phyloP scores from a whole-genome alignment of 2,888 invertebrate genomes.

The Chloroclystis v-ata region DNA sequence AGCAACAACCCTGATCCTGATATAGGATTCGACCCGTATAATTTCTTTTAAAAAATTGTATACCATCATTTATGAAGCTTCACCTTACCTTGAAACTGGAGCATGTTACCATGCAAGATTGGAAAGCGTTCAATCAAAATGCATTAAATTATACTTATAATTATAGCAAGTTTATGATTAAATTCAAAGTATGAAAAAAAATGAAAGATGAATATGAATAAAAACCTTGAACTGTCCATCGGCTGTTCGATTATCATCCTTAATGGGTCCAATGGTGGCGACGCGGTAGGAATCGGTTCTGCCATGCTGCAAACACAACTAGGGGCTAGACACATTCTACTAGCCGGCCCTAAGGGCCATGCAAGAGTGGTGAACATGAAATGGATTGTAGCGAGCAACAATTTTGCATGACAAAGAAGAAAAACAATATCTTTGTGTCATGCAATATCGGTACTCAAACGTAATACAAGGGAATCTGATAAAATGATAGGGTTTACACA shows the following conservation, averaged over 20 bases:
- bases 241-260: slow-evolving; percentile 97
- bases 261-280: slow-evolving; percentile 93
- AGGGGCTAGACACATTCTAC: slow-evolving; percentile 77
- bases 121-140: no score
- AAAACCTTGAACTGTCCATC: slow-evolving; percentile 94
- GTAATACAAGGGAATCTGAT: slow-evolving; percentile 28
- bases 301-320: slow-evolving; percentile 89
- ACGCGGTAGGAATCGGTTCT: slow-evolving; percentile 98
- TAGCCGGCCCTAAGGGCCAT: slow-evolving; percentile 72
- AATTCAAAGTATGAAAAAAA: slow-evolving; percentile 27
- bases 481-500: slow-evolving; percentile 17
- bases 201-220: slow-evolving; percentile 68
- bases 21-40: no score
- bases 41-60: not conserved
- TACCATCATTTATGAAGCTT: not conserved
- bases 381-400: slow-evolving; percentile 38
- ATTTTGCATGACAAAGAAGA: slow-evolving; percentile 37
- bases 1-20: no score
- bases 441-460: slow-evolving; percentile 43
- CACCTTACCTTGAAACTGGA: slow-evolving; percentile 10
- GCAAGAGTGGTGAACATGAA: slow-evolving; percentile 52
- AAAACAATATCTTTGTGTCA: slow-evolving; percentile 21
- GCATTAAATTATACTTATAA: slow-evolving; percentile 21
- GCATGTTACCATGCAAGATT: no score
- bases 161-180: slow-evolving; percentile 11